These are phyloP conservation scores for Geopemphigus sp. DNA, from an alignment of 1,140 invertebrate species.

Conservation along the genomic window DNA sequence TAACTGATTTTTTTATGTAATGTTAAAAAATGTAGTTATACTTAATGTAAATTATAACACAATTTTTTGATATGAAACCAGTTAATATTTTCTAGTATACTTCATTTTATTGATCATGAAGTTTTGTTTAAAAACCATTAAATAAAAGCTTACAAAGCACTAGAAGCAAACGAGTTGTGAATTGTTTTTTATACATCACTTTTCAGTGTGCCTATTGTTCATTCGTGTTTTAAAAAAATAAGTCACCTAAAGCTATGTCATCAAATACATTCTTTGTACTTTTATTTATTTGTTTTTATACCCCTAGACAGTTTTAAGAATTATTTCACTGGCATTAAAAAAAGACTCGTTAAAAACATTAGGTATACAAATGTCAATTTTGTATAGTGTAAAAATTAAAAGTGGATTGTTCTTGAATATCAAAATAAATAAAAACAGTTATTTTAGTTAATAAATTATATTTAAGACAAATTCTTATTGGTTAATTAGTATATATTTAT, in stretches of 20 bases:
- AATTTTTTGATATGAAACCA: background rate
- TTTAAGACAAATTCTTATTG: background rate
- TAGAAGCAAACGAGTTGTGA: constrained; percentile 25
- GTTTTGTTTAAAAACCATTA: constrained; percentile 32
- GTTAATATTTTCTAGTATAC: constrained; percentile 1
- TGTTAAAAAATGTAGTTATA: background rate
- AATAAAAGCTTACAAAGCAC: constrained; percentile 4
- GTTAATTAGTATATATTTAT: too few relatives aligned
- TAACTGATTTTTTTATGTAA: too few relatives aligned
- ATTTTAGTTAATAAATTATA: background rate
- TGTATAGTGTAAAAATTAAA: background rate
- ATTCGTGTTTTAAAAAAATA: constrained; percentile 2
- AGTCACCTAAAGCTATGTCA: constrained; percentile 32
- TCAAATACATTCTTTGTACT: constrained; percentile 7
- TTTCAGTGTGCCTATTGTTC: background rate
- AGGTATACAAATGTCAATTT: background rate
- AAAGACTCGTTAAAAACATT: background rate
- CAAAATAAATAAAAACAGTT: background rate
- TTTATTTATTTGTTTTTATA: background rate
- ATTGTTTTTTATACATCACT: background rate
- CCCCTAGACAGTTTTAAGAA: constrained; percentile 10
- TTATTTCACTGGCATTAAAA: background rate
- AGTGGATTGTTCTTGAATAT: background rate
- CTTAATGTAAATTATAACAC: constrained; percentile 3
- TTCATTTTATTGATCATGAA: background rate